Evolutionary conservation across 2,888 invertebrate species (phyloP).

Genomic region (Stenoptilia bipunctidactyla): DNA sequence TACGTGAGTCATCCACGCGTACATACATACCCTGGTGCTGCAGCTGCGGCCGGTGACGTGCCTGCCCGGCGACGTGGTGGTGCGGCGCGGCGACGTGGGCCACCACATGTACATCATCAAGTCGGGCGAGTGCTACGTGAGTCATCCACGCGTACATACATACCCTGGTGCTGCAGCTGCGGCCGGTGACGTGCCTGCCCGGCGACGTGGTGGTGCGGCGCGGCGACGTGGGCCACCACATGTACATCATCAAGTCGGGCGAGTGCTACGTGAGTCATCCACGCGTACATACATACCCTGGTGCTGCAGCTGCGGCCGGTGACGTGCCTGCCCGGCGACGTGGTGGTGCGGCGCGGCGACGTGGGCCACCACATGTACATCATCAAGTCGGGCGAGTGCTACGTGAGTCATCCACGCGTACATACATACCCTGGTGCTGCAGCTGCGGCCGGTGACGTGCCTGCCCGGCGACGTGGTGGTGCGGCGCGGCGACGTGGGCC

Average conservation of each 20-base stretch:
- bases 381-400: neutral
- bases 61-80: neutral
- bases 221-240: neutral
- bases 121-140: neutral
- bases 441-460: conserved; percentile 80
- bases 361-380: neutral
- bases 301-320: conserved; percentile 80
- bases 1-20: neutral
- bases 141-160: too few relatives aligned
- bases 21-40: neutral
- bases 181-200: conserved; percentile 74
- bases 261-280: neutral
- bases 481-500: neutral
- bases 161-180: neutral
- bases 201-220: conserved; percentile 79
- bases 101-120: neutral
- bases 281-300: too few relatives aligned
- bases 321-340: conserved; percentile 81
- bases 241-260: neutral
- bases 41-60: neutral
- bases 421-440: conserved; percentile 70
- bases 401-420: neutral
- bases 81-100: neutral
- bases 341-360: conserved; percentile 64
- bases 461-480: conserved; percentile 85